Conservation (phyloP, 30 jellyfish, hydroid and myxozoan species). For the Catostylus mosaicus region DNA sequence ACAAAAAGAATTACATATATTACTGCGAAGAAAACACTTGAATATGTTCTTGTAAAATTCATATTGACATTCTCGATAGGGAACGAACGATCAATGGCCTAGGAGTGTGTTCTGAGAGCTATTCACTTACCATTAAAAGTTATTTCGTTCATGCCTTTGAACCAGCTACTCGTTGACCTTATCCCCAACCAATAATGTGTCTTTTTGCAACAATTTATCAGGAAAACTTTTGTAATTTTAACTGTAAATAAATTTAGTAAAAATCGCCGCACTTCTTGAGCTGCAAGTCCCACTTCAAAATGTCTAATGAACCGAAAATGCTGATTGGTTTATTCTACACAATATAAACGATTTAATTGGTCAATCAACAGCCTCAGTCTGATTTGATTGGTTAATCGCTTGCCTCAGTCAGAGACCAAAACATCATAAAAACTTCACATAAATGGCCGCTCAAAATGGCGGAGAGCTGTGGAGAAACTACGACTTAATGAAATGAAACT, state of each 20-base stretch:
- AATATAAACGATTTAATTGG: constrained; percentile 9
- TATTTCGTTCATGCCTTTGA: constrained; percentile 41
- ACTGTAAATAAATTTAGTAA: too few relatives aligned
- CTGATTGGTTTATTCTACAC: constrained; percentile 31
- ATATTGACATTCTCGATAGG: constrained; percentile 8
- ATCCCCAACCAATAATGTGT: too few relatives aligned
- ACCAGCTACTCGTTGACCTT: background rate
- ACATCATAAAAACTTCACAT: background rate
- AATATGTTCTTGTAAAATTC: too few relatives aligned
- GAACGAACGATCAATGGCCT: constrained; percentile 38
- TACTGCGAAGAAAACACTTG: too few relatives aligned
- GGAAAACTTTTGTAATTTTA: too few relatives aligned
- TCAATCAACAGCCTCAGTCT: constrained; percentile 12
- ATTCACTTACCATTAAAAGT: constrained; percentile 46
- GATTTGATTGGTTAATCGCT: constrained; percentile 1
- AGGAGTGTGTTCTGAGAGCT: too few relatives aligned
- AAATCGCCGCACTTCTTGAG: too few relatives aligned
- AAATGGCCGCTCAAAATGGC: constrained; percentile 45
- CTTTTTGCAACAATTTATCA: too few relatives aligned
- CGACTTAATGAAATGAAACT: too few relatives aligned
- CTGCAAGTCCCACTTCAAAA: background rate
- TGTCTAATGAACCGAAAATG: background rate
- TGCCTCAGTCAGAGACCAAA: constrained; percentile 12
- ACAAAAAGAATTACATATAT: background rate
- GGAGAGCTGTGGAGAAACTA: constrained; percentile 8